Evolutionary conservation across 37 sponge, comb jelly and placozoan genomes (phyloP).

Genomic region (Crambe crambe): DNA sequence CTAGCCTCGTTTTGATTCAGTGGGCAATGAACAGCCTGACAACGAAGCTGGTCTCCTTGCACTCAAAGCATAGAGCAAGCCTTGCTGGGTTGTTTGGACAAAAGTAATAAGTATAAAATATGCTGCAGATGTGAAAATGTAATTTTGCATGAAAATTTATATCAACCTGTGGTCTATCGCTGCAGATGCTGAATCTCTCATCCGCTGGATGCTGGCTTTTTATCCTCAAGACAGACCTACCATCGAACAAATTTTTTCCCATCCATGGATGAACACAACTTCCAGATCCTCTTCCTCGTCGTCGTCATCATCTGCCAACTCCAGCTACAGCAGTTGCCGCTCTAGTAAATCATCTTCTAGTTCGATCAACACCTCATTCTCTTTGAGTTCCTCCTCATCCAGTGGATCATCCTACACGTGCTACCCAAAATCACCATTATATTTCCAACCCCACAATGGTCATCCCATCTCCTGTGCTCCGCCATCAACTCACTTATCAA

Average conservation of each 20-base stretch:
- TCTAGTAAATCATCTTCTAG: not conserved
- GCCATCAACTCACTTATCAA: too few relatives aligned
- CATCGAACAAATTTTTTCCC: conserved; percentile 67
- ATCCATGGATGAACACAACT: conserved; percentile 57
- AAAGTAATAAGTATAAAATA: too few relatives aligned
- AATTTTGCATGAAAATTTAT: too few relatives aligned
- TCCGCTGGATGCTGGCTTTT: conserved; percentile 65
- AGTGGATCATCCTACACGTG: not conserved
- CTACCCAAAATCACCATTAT: not conserved
- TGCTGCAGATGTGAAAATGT: too few relatives aligned
- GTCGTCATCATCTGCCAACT: not conserved
- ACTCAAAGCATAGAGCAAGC: too few relatives aligned
- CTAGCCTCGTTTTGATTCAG: too few relatives aligned
- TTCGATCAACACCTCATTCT: not conserved
- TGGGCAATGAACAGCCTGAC: too few relatives aligned
- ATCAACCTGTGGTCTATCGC: too few relatives aligned
- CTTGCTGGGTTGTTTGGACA: too few relatives aligned
- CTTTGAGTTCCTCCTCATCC: not conserved
- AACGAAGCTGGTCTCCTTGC: too few relatives aligned
- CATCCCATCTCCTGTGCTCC: too few relatives aligned
- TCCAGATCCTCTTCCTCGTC: not conserved
- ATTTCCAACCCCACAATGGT: not conserved
- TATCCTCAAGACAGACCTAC: conserved; percentile 57
- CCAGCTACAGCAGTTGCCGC: not conserved
- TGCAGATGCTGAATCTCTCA: conserved; percentile 73